Percentiles rank a stretch among this genome's conserved stretches.
Conservation (phyloP, 2,797 vertebrate genomes). For the Alfaro cultratus region DNA sequence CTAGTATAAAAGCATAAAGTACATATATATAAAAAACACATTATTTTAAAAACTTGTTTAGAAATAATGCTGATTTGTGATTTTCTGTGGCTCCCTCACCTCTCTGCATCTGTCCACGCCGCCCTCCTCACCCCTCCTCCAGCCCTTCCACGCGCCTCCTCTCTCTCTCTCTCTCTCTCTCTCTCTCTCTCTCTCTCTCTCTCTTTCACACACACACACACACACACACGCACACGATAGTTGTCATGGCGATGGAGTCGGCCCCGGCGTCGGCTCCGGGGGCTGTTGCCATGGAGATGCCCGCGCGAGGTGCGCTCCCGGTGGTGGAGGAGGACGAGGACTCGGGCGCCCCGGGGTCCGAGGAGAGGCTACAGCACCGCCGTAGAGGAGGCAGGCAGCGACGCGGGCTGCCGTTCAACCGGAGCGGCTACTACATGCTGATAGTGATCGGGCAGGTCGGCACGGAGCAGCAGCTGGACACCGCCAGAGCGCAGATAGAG, state of each 20-base stretch:
- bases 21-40: too few species aligned
- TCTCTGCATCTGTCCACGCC: slow-evolving; percentile 9
- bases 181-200: too few species aligned
- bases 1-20: too few species aligned
- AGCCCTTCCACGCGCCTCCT: slow-evolving; percentile 28
- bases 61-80: slow-evolving; percentile 6
- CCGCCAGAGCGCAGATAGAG: slow-evolving; percentile 86
- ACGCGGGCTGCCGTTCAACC: slow-evolving; percentile 76
- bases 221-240: slow-evolving; percentile 71
- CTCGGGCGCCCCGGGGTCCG: slow-evolving; percentile 51
- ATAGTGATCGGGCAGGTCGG: slow-evolving; percentile 90
- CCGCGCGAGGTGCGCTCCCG: slow-evolving; percentile 75
- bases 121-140: slow-evolving; percentile 20
- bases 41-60: slow-evolving; percentile 33
- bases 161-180: too few species aligned
- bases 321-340: slow-evolving; percentile 77
- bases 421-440: slow-evolving; percentile 84
- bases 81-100: not conserved
- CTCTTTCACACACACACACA: slow-evolving; percentile 57
- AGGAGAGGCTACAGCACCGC: slow-evolving; percentile 74
- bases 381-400: slow-evolving; percentile 57
- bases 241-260: slow-evolving; percentile 92
- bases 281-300: slow-evolving; percentile 90
- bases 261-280: slow-evolving; percentile 73
- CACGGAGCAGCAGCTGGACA: slow-evolving; percentile 88